Conservation (phyloP, 1,140 invertebrate species). For the Drosophila punjabiensis region DNA sequence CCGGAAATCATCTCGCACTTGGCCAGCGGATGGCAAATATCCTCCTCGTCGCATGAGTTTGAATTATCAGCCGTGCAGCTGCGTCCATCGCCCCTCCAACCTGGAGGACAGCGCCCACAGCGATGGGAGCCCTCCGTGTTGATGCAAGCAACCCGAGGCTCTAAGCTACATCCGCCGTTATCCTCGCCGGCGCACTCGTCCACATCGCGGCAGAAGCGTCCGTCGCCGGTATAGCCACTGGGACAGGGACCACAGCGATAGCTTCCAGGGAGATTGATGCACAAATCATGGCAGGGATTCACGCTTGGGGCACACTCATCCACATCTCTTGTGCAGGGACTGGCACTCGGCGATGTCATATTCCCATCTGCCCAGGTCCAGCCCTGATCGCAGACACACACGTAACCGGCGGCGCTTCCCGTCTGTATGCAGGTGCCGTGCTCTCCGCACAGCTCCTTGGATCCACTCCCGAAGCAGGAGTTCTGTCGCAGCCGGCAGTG, state of each 20-base stretch:
- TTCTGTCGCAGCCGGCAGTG: conserved; percentile 91
- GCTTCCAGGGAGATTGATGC: conserved; percentile 94
- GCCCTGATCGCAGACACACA: conserved; percentile 93
- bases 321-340: conserved; percentile 89
- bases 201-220: conserved; percentile 93
- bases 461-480: conserved; percentile 90
- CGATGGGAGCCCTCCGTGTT: conserved; percentile 93
- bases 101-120: conserved; percentile 94
- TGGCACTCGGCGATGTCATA: conserved; percentile 87
- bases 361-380: conserved; percentile 91
- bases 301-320: conserved; percentile 92
- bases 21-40: conserved; percentile 87
- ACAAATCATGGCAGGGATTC: conserved; percentile 92
- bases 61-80: conserved; percentile 51
- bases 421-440: conserved; percentile 93
- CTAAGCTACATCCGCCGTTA: conserved; percentile 96
- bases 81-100: conserved; percentile 94
- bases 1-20: conserved; percentile 90
- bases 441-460: conserved; percentile 94
- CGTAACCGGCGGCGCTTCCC: conserved; percentile 87
- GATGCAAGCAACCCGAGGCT: conserved; percentile 90
- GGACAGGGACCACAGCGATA: conserved; percentile 95
- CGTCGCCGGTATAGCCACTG: conserved; percentile 93
- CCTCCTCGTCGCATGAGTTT: conserved; percentile 56
- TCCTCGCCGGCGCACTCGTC: conserved; percentile 92